These are phyloP conservation scores for Catharus ustulatus DNA, from an alignment of 2,797 vertebrate species.

Conservation along the genomic window DNA sequence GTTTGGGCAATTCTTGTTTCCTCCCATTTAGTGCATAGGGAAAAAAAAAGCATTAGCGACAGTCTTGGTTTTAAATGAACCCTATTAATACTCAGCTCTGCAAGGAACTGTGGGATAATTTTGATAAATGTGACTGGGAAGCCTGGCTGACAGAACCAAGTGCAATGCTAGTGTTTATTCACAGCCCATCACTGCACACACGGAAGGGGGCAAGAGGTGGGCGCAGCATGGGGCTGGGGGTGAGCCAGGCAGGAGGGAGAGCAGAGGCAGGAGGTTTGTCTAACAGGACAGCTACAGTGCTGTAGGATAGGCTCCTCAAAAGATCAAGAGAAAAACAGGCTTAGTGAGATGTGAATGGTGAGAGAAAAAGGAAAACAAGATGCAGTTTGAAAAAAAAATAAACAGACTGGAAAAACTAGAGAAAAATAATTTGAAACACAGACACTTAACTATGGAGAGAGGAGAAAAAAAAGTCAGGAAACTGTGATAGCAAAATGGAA, in stretches of 20 bases:
- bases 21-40: slow-evolving; percentile 73
- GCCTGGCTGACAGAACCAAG: slow-evolving; percentile 75
- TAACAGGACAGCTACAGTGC: neutral
- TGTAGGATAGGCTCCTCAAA: neutral
- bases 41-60: slow-evolving; percentile 76
- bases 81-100: slow-evolving; percentile 78
- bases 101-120: slow-evolving; percentile 81
- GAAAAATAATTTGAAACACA: neutral
- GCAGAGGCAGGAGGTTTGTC: neutral
- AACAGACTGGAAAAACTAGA: neutral
- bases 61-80: slow-evolving; percentile 79
- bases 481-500: slow-evolving; percentile 1
- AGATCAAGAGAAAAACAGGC: neutral
- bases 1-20: slow-evolving; percentile 79
- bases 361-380: neutral
- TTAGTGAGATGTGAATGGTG: neutral
- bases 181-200: slow-evolving; percentile 45
- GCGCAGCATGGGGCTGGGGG: neutral
- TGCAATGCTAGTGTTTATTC: slow-evolving; percentile 54
- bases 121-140: slow-evolving; percentile 81
- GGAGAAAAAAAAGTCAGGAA: neutral
- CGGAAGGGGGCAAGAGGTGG: slow-evolving; percentile 29
- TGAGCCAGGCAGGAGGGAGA: neutral
- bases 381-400: neutral
- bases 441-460: neutral